Evolutionary conservation across 2,113 vertebrate species (phyloP).

Genomic region (Scomber japonicus): DNA sequence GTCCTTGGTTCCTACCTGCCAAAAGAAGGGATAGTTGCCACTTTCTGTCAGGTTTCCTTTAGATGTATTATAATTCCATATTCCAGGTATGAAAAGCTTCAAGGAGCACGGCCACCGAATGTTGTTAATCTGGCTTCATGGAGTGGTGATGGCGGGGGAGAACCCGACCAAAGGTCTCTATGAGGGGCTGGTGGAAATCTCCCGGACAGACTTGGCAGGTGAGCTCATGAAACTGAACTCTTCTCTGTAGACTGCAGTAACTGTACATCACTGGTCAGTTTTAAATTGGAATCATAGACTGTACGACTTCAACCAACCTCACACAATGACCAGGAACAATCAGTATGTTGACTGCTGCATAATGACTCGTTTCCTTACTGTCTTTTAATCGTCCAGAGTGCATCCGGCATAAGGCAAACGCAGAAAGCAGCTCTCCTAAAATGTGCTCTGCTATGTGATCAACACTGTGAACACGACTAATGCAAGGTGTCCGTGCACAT

Average conservation of each 20-base stretch:
- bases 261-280: not conserved
- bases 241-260: not conserved
- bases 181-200: conserved; percentile 89
- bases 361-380: not conserved
- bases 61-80: not conserved
- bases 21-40: not conserved
- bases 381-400: conserved; percentile 84
- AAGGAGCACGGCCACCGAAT: conserved; percentile 92
- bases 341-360: not conserved
- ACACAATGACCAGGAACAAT: not conserved
- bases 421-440: conserved; percentile 81
- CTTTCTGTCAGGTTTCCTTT: not conserved
- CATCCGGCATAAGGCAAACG: conserved; percentile 89
- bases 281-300: not conserved
- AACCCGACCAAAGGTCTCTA: conserved; percentile 92
- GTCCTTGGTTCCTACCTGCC: too few species aligned
- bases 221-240: conserved; percentile 31
- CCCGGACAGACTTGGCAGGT: conserved; percentile 91
- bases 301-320: not conserved
- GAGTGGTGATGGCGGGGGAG: conserved; percentile 81
- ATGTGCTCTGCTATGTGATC: conserved; percentile 89
- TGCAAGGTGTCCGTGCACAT: not conserved
- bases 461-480: not conserved
- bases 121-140: conserved; percentile 94
- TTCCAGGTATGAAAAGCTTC: conserved; percentile 89